Evolutionary conservation across 2,113 vertebrate genomes (phyloP), one percentile per base, ranked within the genome.

Genomic region (Callaeas wilsoni): DNA sequence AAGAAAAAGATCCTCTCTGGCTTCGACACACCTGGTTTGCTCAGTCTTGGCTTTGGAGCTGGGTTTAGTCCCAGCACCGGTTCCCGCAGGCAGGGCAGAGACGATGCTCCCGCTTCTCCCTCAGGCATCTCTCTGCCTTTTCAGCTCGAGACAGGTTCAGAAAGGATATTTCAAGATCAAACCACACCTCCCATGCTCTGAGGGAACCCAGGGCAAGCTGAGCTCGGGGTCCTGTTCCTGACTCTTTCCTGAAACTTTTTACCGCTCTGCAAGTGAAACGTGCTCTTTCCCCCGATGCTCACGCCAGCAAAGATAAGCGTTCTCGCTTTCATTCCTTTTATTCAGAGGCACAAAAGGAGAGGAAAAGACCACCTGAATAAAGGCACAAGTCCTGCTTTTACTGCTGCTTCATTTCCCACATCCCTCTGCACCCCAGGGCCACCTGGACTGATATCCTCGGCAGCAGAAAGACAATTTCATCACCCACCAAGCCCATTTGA

Each of bases 111-210:
- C 0, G 30, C 85, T 90, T 42, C 86, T 86, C 80, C 16, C 32
- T 1, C 69, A 15, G 81, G 52, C 70, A 23, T 26, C 67, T 56
- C 67, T 52, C 22, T 71, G 42, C 87, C 85, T 91, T 87, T 95
- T 41, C 74, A 89, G 77, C 85, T 80, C 6, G 0, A 71, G 84
- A 0, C 0, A 0, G 39, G 69, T 80, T 94, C 86, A 67, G 63
- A 90, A 78, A 94, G 77, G 84, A n/a, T 89, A 63, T 96, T 93
- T 91, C 35, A 42, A 93, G 90, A 90, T 96, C 94, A 94, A 95
- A 84, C 42, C 6, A 0, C 15, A 39, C 81, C 76, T 92, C 80
- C 75, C 6, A 0, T 10, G 35, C 71, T 67, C 76, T 4, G 5
- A 62, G 18, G 50, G 53, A 88, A 63, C 55, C 52, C 4, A 8